phyloP scores from a whole-genome alignment of 92 coral and sea anemone species.

The Pocillopora meandrina region DNA sequence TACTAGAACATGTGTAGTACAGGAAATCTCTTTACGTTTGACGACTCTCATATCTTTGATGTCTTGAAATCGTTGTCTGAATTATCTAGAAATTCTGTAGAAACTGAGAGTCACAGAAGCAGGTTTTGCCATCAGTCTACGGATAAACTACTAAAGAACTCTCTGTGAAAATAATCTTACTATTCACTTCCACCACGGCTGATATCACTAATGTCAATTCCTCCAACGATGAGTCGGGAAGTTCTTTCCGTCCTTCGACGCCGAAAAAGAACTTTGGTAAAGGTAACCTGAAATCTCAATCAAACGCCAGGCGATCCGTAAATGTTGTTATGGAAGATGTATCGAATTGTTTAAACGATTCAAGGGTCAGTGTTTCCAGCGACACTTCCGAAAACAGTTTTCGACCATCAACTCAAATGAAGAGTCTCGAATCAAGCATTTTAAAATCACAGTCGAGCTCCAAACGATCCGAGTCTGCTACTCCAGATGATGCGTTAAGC shows the following conservation, averaged over 20 bases:
- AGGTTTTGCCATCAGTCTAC: too few species aligned
- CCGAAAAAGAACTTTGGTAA: neutral
- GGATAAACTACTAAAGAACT: neutral
- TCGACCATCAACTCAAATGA: conserved; percentile 7
- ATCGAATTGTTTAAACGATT: neutral
- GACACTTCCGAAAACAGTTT: conserved; percentile 18
- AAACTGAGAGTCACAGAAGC: too few species aligned
- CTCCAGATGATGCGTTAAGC: conserved; percentile 10
- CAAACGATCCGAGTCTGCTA: conserved; percentile 19
- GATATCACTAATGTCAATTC: neutral
- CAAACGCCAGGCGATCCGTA: neutral
- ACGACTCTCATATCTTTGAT: neutral
- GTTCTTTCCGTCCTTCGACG: neutral
- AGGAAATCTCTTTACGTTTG: neutral
- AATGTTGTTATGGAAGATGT: conserved; percentile 12
- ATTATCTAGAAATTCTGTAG: neutral
- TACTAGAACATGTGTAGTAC: neutral
- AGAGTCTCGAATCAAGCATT: conserved; percentile 1
- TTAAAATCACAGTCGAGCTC: conserved; percentile 13
- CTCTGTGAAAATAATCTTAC: neutral
- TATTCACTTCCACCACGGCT: neutral
- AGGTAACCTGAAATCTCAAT: neutral
- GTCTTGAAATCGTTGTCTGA: neutral
- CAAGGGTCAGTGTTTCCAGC: neutral
- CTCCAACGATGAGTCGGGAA: neutral